phyloP scores from a whole-genome alignment of 2,113 vertebrate species.

The Pterophyllum scalare region DNA sequence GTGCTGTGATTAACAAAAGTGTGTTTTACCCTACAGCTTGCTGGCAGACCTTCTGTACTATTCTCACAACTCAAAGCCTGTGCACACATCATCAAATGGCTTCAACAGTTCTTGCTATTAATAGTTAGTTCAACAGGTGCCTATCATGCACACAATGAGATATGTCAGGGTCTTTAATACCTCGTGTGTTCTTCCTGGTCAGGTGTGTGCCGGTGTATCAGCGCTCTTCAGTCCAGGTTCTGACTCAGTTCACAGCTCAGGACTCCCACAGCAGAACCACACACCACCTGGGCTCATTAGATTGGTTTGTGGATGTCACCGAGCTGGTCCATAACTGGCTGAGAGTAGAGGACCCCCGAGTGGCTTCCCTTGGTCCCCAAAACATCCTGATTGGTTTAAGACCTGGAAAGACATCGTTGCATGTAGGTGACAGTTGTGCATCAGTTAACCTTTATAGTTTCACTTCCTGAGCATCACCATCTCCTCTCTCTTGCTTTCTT shows the following conservation, averaged over 20 bases:
- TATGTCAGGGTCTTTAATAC: neutral
- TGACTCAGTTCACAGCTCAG: slow-evolving; percentile 78
- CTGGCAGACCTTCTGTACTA: too few species aligned
- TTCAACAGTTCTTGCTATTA: too few species aligned
- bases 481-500: neutral
- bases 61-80: neutral
- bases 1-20: too few species aligned
- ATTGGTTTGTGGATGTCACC: slow-evolving; percentile 81
- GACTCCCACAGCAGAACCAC: slow-evolving; percentile 52
- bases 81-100: neutral
- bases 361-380: slow-evolving; percentile 65
- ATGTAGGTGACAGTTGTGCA: slow-evolving; percentile 55
- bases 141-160: neutral
- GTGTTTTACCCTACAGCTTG: too few species aligned
- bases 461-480: neutral
- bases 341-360: slow-evolving; percentile 70
- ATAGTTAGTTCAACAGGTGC: neutral
- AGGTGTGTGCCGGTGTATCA: slow-evolving; percentile 80
- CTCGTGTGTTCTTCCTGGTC: neutral
- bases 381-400: slow-evolving; percentile 71
- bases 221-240: slow-evolving; percentile 75
- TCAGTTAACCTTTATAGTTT: neutral
- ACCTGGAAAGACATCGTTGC: slow-evolving; percentile 79
- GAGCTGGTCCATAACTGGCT: slow-evolving; percentile 73
- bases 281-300: slow-evolving; percentile 76